phyloP scores from a whole-genome alignment of 1,140 invertebrate genomes.

The Trichoplusia ni region DNA sequence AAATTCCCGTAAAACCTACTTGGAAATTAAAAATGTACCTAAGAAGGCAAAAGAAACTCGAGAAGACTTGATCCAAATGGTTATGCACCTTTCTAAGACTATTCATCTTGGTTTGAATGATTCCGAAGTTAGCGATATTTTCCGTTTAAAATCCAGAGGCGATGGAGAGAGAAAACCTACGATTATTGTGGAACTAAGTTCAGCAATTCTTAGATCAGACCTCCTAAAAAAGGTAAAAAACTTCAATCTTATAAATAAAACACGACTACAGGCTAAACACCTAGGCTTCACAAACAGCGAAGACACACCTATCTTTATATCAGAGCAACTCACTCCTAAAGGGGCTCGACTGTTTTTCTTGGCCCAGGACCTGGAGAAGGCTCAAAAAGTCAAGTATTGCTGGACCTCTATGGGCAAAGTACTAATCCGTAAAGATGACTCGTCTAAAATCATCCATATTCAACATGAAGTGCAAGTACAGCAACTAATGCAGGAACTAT shows the following conservation, averaged over 20 bases:
- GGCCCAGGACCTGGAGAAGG: neutral
- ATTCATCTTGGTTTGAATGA: neutral
- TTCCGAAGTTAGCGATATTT: neutral
- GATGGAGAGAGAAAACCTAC: neutral
- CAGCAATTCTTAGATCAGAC: neutral
- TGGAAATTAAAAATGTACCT: neutral
- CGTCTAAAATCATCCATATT: no score
- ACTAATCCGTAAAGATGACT: no score
- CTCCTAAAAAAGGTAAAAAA: neutral
- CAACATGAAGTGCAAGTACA: no score
- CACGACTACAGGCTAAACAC: neutral
- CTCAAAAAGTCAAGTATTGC: no score
- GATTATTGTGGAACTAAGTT: neutral
- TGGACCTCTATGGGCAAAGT: no score
- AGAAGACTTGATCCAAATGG: neutral
- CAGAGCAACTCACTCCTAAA: neutral
- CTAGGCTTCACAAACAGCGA: neutral
- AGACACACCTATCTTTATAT: neutral
- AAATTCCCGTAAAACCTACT: neutral
- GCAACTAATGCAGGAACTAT: no score
- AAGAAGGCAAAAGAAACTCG: neutral
- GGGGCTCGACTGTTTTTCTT: neutral
- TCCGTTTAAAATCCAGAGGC: neutral
- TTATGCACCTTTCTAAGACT: neutral
- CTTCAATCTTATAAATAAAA: neutral